phyloP scores from a whole-genome alignment of 2,888 invertebrate species.

The Philereme transversata region DNA sequence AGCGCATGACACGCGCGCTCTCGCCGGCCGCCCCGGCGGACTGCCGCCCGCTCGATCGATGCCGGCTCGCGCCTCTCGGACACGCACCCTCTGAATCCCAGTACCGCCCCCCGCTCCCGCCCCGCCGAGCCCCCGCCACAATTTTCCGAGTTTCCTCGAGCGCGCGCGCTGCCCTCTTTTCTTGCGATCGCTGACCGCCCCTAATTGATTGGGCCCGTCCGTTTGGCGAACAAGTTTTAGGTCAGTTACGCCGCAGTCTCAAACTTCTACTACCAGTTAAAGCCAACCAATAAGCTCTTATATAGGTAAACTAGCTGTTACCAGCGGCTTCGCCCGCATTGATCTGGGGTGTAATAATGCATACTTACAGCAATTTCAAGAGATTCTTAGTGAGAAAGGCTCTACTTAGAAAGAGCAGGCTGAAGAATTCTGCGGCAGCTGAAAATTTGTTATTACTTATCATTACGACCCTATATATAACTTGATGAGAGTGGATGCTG shows the following conservation, averaged over 20 bases:
- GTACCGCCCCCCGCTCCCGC: slow-evolving; percentile 61
- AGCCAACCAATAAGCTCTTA: neutral
- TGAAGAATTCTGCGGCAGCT: no score
- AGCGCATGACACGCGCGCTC: slow-evolving; percentile 83
- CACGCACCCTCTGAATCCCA: slow-evolving; percentile 73
- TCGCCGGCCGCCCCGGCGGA: slow-evolving; percentile 83
- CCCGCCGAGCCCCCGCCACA: slow-evolving; percentile 55
- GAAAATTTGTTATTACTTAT: no score
- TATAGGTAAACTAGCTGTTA: no score
- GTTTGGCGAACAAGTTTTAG: slow-evolving; percentile 79
- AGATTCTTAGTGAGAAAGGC: no score
- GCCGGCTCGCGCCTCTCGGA: slow-evolving; percentile 65
- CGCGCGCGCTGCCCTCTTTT: slow-evolving; percentile 84
- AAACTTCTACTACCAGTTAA: slow-evolving; percentile 10
- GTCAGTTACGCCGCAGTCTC: slow-evolving; percentile 61
- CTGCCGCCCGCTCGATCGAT: slow-evolving; percentile 70
- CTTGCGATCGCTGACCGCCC: slow-evolving; percentile 81
- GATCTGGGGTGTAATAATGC: no score
- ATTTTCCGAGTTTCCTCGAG: slow-evolving; percentile 82
- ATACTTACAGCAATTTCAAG: no score
- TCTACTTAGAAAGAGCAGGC: no score
- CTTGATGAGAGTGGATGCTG: no score
- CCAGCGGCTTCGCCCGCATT: no score
- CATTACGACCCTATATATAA: no score
- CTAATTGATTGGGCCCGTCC: slow-evolving; percentile 81